phyloP scores from a whole-genome alignment of 2,888 invertebrate genomes.

The Agrilus cyanescens region DNA sequence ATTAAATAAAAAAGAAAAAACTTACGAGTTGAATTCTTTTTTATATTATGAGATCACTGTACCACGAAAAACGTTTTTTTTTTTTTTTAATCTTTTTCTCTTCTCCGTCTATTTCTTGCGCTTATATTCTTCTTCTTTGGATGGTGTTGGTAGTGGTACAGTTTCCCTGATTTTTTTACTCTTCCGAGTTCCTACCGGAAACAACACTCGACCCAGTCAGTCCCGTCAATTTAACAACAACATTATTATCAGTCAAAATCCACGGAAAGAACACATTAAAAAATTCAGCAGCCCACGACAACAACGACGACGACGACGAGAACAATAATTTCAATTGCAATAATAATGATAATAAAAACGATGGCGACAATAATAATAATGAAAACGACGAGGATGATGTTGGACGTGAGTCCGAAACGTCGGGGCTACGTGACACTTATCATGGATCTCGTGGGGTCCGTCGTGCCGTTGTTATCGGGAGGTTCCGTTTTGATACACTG shows the following conservation, averaged over 20 bases:
- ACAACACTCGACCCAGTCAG: no score
- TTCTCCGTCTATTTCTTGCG: no score
- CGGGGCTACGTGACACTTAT: constrained; percentile 36
- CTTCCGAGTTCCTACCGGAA: no score
- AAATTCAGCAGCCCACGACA: no score
- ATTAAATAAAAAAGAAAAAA: constrained; percentile 21
- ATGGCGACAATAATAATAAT: no score
- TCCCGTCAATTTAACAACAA: no score
- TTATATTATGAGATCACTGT: constrained; percentile 32
- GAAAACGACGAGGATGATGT: neutral
- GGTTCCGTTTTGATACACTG: constrained; percentile 39
- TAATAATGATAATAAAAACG: no score
- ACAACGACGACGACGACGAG: neutral
- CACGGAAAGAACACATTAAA: neutral
- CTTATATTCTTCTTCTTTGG: no score
- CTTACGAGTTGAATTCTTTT: constrained; percentile 16
- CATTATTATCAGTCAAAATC: neutral
- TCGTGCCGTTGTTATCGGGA: constrained; percentile 28
- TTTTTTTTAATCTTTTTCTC: no score
- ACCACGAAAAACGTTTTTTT: constrained; percentile 12
- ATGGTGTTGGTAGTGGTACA: no score
- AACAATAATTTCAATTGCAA: neutral
- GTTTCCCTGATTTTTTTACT: no score
- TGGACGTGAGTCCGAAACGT: constrained; percentile 6
- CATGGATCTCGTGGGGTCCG: constrained; percentile 33